Percentiles rank a stretch among this genome's conserved stretches.
These are phyloP conservation scores for Xanthorhoe designata DNA, from an alignment of 2,888 invertebrate genomes.

Conservation along the genomic window DNA sequence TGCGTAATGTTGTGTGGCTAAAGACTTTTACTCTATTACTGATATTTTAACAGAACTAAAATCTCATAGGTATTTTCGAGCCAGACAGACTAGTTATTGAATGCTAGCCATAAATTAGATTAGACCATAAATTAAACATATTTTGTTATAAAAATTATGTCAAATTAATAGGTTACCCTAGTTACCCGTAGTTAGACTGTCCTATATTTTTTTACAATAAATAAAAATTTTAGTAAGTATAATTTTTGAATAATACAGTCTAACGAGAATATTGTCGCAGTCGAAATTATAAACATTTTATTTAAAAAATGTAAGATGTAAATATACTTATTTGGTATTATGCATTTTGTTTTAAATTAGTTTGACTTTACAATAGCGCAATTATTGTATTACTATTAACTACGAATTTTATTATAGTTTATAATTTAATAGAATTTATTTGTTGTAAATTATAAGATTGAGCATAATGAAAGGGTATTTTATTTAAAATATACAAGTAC, in stretches of 20 bases:
- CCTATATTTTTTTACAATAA: neutral
- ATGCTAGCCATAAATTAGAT: neutral
- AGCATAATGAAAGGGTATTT: conserved; percentile 49
- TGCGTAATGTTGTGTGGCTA: neutral
- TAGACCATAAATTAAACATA: neutral
- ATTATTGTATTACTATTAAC: conserved; percentile 40
- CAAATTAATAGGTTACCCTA: neutral
- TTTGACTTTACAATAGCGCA: conserved; percentile 45
- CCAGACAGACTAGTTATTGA: neutral
- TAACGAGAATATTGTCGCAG: neutral
- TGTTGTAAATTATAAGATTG: conserved; percentile 56
- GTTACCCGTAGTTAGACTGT: neutral
- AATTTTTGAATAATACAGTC: conserved; percentile 4
- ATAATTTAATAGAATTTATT: conserved; percentile 50
- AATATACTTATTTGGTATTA: conserved; percentile 12
- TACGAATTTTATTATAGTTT: conserved; percentile 36
- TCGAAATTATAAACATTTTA: conserved; percentile 1
- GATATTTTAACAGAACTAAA: neutral
- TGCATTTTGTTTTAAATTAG: conserved; percentile 37
- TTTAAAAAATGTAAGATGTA: conserved; percentile 8
- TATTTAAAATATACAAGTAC: conserved; percentile 33
- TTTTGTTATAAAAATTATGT: neutral
- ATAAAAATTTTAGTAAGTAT: neutral
- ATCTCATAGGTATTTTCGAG: neutral
- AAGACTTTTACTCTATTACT: neutral